These are phyloP conservation scores for Drosophila robusta DNA, from an alignment of 2,888 invertebrate species.

Conservation along the genomic window DNA sequence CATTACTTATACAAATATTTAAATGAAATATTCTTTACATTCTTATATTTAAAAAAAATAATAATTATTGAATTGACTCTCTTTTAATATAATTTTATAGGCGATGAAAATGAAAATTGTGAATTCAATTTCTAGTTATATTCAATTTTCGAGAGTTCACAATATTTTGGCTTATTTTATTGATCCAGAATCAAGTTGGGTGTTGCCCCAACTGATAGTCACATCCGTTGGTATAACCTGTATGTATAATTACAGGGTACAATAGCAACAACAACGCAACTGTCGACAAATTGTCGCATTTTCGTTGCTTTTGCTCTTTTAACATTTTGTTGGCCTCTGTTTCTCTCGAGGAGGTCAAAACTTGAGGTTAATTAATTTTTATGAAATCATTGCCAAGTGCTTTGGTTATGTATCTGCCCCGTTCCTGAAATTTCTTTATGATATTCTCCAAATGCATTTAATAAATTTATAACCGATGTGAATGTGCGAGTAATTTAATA, in stretches of 20 bases:
- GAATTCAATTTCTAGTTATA: too few species aligned
- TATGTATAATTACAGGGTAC: slow-evolving; percentile 3
- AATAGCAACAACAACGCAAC: slow-evolving; percentile 39
- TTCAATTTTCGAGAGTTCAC: too few species aligned
- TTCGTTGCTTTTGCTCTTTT: slow-evolving; percentile 45
- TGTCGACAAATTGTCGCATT: slow-evolving; percentile 50
- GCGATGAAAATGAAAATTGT: too few species aligned
- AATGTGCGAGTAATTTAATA: not conserved
- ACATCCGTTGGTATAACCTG: too few species aligned
- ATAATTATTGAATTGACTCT: too few species aligned
- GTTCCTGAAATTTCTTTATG: not conserved
- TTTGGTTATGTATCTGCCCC: not conserved
- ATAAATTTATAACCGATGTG: slow-evolving; percentile 8
- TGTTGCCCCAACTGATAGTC: too few species aligned
- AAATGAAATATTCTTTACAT: too few species aligned
- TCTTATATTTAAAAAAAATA: too few species aligned
- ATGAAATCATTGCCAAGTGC: slow-evolving; percentile 68
- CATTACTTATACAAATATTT: too few species aligned
- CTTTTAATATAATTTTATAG: too few species aligned
- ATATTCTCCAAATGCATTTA: not conserved
- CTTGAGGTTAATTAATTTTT: slow-evolving; percentile 74
- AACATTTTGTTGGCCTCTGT: slow-evolving; percentile 33
- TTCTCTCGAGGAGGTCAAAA: slow-evolving; percentile 55
- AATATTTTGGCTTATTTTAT: too few species aligned
- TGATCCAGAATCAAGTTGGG: too few species aligned